A percentile compares a stretch with the other conserved stretches of the same genome.
Conservation (phyloP, 2,113 vertebrate species). For the Corythornis cristatus region DNA sequence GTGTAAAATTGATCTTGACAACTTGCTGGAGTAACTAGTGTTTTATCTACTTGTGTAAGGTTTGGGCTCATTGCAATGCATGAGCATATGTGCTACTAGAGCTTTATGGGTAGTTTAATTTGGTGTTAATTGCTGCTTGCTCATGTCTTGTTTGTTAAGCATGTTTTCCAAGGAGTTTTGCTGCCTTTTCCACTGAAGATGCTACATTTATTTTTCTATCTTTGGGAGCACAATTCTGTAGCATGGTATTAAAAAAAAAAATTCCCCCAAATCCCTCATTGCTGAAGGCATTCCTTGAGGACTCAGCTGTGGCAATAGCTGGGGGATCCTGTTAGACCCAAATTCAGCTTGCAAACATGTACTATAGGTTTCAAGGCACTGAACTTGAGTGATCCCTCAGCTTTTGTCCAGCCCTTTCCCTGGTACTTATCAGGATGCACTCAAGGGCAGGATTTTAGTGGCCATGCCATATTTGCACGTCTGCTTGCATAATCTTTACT, state of each 20-base stretch:
- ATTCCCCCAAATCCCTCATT: neutral
- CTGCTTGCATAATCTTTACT: constrained; percentile 34
- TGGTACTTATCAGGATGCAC: neutral
- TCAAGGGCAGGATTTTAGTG: constrained; percentile 43
- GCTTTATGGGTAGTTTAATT: neutral
- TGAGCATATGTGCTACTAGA: neutral
- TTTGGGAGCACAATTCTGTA: neutral
- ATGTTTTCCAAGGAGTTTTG: neutral
- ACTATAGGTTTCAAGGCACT: neutral
- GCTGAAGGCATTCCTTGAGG: neutral
- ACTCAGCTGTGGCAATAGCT: neutral
- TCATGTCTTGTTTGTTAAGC: neutral
- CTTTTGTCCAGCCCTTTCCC: neutral
- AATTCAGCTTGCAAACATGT: neutral
- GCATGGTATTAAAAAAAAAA: neutral
- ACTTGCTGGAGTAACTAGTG: neutral
- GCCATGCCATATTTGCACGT: neutral
- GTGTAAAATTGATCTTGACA: neutral
- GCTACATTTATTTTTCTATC: accelerated
- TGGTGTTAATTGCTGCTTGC: neutral
- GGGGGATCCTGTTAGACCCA: neutral
- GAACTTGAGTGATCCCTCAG: neutral
- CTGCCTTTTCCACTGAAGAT: neutral
- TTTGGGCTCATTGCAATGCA: neutral
- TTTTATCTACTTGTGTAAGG: neutral